Base-by-base conservation (phyloP, 2,888 invertebrate species). In the Yponomeuta plumbellus region DNA sequence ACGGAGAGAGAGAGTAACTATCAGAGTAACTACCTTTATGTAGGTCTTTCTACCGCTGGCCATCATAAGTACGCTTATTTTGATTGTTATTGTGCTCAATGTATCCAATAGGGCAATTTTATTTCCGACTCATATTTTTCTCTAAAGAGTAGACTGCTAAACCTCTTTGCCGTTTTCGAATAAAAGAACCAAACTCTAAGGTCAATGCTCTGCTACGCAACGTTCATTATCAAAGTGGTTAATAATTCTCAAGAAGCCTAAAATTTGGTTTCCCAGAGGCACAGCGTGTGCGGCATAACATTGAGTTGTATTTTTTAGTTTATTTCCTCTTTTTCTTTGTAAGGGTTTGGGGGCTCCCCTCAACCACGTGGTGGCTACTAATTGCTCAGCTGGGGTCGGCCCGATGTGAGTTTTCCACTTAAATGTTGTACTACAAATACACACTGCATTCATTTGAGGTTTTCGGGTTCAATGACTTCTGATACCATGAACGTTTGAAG, bases 321-420 rank as follows among this genome's bases (percentile, higher is more conserved):
- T 52, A 52, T 52, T 52, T 52, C 44, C 66, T 66, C 68, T 75
- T 75, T 76, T 82, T 82, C 83, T 80, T 79, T 76, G 76, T 58
- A 22, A 39, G 58, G 65, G 22, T 44, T 52, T 56, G 57, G 65
- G 76, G 80, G 83, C 81, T 80, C 88, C 88, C 87, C 64, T 66
- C 79, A 77, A 80, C 84, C 88, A 88, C 88, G 88, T 86, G 84
- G 83, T 81, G 80, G 78, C 74, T 80, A 83, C 86, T 91, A 91
- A 91, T 91, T 90, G 83, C 88, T 85, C 90, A 91, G 90, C 90
- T 91, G 90, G 83, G 86, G 83, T 85, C 79, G 81, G 74, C 76
- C 74, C 78, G 79, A 76, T 84, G 75, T 79, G 81, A 81, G 83
- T 84, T 84, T 83, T 82, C 84, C 83, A 85, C 83, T 86, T 80